A percentile compares a stretch with the other conserved stretches of the same genome.
Conservation (phyloP, 2,113 vertebrate genomes). For the Pseudopipra pipra region DNA sequence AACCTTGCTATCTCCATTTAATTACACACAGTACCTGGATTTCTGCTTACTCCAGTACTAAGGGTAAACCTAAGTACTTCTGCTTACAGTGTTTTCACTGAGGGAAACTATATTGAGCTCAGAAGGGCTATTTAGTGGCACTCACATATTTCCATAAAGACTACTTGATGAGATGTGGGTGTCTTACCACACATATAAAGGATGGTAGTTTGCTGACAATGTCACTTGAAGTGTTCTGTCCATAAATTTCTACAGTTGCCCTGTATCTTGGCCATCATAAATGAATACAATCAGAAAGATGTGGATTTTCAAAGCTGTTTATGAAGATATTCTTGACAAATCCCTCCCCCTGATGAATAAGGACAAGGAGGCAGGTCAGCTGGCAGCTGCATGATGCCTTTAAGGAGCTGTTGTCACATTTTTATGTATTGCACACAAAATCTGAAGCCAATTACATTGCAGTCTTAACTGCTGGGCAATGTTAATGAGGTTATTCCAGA, state of each 20-base stretch:
- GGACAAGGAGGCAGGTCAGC: not conserved
- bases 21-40: not conserved
- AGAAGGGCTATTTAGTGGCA: not conserved
- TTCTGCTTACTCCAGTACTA: conserved; percentile 1
- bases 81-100: not conserved
- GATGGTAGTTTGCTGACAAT: not conserved
- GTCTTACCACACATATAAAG: not conserved
- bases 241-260: not conserved
- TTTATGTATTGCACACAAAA: not conserved
- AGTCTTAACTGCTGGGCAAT: not conserved
- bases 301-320: not conserved
- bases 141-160: not conserved
- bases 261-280: not conserved
- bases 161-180: not conserved
- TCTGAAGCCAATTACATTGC: not conserved
- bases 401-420: not conserved
- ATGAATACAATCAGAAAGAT: not conserved
- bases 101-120: not conserved
- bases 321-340: not conserved
- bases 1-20: not conserved
- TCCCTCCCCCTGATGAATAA: not conserved
- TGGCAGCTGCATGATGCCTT: not conserved
- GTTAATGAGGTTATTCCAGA: not conserved
- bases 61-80: not conserved
- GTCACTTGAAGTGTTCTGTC: not conserved